Conservation (phyloP, 2,797 vertebrate genomes). For the Eospalax fontanierii region DNA sequence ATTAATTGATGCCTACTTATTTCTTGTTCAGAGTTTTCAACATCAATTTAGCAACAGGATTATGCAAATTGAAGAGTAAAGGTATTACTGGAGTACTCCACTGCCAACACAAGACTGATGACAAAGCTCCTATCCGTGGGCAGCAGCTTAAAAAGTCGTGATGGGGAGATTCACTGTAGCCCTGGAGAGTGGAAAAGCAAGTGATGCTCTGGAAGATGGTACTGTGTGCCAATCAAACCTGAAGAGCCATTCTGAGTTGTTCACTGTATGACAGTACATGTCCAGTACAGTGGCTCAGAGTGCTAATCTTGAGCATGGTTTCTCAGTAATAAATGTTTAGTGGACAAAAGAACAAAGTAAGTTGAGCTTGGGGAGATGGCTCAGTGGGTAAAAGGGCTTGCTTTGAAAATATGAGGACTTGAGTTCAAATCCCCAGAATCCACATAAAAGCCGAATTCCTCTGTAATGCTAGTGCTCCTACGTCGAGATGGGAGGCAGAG, state of each 20-base stretch:
- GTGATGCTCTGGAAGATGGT: neutral
- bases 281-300: neutral
- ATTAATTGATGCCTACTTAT: slow-evolving; percentile 10
- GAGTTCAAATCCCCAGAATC: neutral
- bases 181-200: slow-evolving; percentile 15
- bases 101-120: neutral
- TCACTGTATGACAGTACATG: neutral
- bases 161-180: neutral
- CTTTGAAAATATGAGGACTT: neutral
- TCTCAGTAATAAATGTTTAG: neutral
- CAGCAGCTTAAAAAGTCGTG: slow-evolving; percentile 22
- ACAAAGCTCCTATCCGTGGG: neutral
- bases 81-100: neutral
- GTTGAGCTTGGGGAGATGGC: neutral
- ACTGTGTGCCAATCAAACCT: neutral
- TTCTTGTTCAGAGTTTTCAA: neutral
- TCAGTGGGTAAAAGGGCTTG: neutral
- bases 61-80: neutral
- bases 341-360: slow-evolving; percentile 5
- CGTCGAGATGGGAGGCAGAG: neutral
- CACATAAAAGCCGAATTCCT: neutral
- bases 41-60: slow-evolving; percentile 3
- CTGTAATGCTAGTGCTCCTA: neutral
- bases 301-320: neutral
- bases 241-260: neutral